Evolutionary conservation across 2,113 vertebrate genomes (phyloP).

Genomic region (Syrrhaptes paradoxus): DNA sequence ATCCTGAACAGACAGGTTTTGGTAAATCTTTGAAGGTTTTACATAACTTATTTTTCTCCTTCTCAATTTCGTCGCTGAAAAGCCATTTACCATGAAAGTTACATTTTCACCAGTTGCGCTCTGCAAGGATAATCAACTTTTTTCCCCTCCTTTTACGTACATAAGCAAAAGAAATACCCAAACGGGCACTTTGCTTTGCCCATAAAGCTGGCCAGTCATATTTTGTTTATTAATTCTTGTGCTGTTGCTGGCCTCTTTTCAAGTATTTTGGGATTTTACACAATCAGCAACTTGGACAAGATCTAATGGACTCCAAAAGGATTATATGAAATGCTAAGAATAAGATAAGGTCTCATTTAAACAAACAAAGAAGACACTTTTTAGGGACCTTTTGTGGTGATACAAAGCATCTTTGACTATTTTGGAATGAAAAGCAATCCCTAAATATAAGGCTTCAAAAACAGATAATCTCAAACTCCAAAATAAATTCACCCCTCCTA

Average conservation of each 20-base stretch:
- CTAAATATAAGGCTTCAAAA: background rate
- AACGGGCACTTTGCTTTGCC: background rate
- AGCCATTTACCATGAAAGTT: background rate
- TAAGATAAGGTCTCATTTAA: background rate
- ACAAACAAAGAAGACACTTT: background rate
- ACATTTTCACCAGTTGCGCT: background rate
- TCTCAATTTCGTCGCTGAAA: background rate
- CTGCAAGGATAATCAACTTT: background rate
- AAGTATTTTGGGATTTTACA: slow-evolving; percentile 12
- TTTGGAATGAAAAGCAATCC: background rate
- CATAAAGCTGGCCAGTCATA: background rate
- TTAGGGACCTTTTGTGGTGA: background rate
- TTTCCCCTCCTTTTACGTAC: background rate
- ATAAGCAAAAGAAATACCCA: background rate
- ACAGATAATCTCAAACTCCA: background rate
- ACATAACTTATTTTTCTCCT: background rate
- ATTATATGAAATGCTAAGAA: slow-evolving; percentile 11
- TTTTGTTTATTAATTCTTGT: slow-evolving; percentile 1
- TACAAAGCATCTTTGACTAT: background rate
- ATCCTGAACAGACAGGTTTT: background rate
- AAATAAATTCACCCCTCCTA: slow-evolving; percentile 11
- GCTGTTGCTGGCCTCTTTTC: background rate
- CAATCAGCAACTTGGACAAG: background rate
- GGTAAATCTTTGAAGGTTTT: background rate
- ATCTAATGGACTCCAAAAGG: background rate